Base-by-base conservation (phyloP, 2,797 vertebrate genomes). In the Melanotaenia parkinsoni region DNA sequence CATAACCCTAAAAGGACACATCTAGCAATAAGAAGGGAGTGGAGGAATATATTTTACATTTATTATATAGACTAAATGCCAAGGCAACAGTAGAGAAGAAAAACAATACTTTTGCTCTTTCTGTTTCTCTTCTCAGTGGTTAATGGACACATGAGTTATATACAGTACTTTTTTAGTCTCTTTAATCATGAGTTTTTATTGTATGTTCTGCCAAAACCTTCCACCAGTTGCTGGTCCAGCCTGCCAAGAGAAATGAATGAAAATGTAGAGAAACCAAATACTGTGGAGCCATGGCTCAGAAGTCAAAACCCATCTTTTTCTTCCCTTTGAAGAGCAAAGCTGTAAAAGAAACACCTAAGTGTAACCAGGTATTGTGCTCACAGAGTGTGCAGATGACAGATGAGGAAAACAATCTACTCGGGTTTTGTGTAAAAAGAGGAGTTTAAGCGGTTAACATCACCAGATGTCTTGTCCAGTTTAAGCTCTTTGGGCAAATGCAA, bases 81-180 rank as follows among this genome's bases (percentile, higher is more conserved):
- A 73, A 79, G 70, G 77, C 77, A 56, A 74, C 66, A 73, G 70
- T 53, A 67, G 83, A 85, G 81, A 90, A 89, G 82, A 88, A 91
- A 90, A 89, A 89, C 72, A 80, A 12, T 56, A 63, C 72, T 83
- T 86, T 75, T 84, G 61, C 72, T 82, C 72, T 83, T 78, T 91
- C 83, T 84, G 84, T 86, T 92, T 91, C 84, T 91, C 82, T 80
- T 91, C 79, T 88, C 77, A 70, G 91, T 88, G 91, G 92, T 93
- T 93, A 93, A 93, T 94, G 93, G 91, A 95, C 87, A 90, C 89
- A 93, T 89, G 91, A 92, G 81, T 94, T 93, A 92, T 92, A 93
- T 89, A 93, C 90, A 91, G 91, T 63, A 87, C 92, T 93, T 92
- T 94, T 95, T 94, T 88, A 89, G 90, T 80, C 90, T 89, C 92